phyloP scores from a whole-genome alignment of 2,797 vertebrate genomes.

The Streptopelia turtur region DNA sequence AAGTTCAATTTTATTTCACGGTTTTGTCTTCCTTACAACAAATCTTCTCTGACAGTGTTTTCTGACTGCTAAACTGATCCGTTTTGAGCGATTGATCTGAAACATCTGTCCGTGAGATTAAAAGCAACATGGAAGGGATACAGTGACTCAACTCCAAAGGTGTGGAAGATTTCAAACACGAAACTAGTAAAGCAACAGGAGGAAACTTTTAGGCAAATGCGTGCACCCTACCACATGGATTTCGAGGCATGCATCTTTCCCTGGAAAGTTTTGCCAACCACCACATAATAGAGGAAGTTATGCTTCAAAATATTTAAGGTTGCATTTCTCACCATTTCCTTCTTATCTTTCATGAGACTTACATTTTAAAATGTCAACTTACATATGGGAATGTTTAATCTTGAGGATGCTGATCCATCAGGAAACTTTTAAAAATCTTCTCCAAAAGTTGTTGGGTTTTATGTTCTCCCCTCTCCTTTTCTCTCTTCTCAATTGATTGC shows the following conservation, averaged over 20 bases:
- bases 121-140: conserved; percentile 34
- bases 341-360: conserved; percentile 75
- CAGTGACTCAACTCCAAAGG: not conserved
- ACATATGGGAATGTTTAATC: conserved; percentile 77
- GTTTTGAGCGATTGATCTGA: conserved; percentile 71
- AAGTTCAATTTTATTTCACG: conserved; percentile 73
- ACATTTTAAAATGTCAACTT: conserved; percentile 77
- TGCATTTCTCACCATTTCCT: conserved; percentile 79
- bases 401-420: conserved; percentile 63
- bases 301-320: conserved; percentile 81
- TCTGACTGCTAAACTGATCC: conserved; percentile 69
- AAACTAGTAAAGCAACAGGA: conserved; percentile 13
- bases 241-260: conserved; percentile 45
- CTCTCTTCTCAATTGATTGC: not conserved
- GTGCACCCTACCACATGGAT: not conserved
- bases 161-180: conserved; percentile 24
- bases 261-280: conserved; percentile 67
- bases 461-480: not conserved
- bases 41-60: conserved; percentile 73
- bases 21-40: conserved; percentile 59
- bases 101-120: conserved; percentile 68
- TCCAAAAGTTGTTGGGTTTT: not conserved
- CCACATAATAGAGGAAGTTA: conserved; percentile 72
- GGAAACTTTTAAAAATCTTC: conserved; percentile 67
- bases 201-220: conserved; percentile 41